Conservation (phyloP, 2,797 vertebrate species). For the Galagoides demidoff region DNA sequence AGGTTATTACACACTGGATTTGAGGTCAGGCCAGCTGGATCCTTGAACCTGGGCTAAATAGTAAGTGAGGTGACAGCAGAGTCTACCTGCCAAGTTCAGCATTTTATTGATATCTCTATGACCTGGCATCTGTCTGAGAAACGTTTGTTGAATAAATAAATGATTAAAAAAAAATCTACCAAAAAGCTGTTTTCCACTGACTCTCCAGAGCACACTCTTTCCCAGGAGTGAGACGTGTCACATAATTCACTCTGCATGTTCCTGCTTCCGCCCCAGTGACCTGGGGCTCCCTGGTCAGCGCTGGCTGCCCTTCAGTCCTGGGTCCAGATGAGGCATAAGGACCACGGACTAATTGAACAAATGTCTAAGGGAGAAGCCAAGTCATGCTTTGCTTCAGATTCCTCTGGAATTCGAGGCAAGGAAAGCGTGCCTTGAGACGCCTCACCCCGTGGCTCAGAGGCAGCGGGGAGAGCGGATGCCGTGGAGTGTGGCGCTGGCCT, state of each 20-base stretch:
- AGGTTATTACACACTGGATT: not conserved
- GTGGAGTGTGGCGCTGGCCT: too few species aligned
- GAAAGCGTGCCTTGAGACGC: not conserved
- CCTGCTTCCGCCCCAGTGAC: not conserved
- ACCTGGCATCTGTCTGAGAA: not conserved
- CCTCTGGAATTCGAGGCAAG: not conserved
- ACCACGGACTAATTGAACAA: not conserved
- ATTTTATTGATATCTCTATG: not conserved
- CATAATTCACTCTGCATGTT: not conserved
- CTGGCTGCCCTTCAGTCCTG: not conserved
- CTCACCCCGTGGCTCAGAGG: not conserved
- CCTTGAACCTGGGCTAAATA: not conserved
- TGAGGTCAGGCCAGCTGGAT: not conserved
- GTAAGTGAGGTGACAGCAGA: not conserved
- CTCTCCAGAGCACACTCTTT: not conserved
- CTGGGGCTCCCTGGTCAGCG: not conserved
- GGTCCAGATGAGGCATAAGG: not conserved
- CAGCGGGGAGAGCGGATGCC: not conserved
- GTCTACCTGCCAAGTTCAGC: not conserved
- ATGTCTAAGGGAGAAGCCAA: not conserved
- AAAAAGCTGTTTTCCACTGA: not conserved
- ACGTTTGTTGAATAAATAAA: not conserved
- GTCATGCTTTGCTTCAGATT: not conserved
- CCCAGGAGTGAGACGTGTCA: not conserved
- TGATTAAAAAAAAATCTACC: not conserved